phyloP scores from a whole-genome alignment of 2,797 vertebrate genomes.

The Acanthornis magna region DNA sequence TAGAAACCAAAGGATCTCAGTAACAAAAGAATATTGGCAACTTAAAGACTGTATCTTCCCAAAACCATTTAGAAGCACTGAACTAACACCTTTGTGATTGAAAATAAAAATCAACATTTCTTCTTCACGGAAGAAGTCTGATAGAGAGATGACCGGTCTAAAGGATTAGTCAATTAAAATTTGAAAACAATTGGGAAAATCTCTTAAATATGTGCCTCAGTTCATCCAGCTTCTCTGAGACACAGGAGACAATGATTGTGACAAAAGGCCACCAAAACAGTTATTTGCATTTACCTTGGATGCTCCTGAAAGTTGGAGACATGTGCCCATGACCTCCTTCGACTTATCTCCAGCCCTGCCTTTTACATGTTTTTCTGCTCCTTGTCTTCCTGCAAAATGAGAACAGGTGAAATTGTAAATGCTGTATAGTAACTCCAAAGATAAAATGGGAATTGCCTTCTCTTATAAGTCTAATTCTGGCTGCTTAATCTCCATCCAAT shows the following conservation, averaged over 20 bases:
- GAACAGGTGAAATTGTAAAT: neutral
- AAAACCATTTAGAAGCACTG: neutral
- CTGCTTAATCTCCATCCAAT: neutral
- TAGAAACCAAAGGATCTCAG: neutral
- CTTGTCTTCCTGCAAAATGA: neutral
- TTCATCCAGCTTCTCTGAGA: neutral
- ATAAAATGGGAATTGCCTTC: neutral
- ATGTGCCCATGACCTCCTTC: neutral
- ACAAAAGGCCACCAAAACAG: neutral
- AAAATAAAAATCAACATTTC: neutral
- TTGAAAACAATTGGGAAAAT: neutral
- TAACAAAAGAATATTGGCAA: neutral
- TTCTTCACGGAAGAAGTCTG: neutral
- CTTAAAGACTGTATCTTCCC: neutral
- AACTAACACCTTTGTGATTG: neutral
- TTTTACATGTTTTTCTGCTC: neutral
- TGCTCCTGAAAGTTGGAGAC: neutral
- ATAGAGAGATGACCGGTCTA: neutral
- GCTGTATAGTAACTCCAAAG: neutral
- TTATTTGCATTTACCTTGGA: neutral
- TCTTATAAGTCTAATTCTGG: neutral
- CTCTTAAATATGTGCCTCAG: neutral
- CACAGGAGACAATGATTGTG: neutral
- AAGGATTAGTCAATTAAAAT: neutral
- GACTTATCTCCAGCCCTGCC: neutral